Evolutionary conservation across 1,140 invertebrate genomes (phyloP).

Genomic region (Vanessa atalanta): DNA sequence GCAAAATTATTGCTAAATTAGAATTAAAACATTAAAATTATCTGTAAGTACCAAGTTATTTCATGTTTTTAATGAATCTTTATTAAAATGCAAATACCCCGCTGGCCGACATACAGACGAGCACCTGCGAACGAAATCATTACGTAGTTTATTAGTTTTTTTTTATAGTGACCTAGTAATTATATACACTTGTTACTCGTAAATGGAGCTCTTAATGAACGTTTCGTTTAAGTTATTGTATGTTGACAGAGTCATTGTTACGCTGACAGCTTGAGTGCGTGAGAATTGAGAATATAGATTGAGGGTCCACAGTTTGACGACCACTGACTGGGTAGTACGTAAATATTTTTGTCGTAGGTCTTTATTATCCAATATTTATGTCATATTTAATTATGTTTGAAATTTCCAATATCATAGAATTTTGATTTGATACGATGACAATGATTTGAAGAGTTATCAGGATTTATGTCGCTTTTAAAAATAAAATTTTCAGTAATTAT

Average conservation of each 20-base stretch:
- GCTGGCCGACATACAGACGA: neutral
- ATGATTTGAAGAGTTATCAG: no score
- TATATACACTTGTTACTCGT: constrained; percentile 30
- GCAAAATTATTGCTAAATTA: no score
- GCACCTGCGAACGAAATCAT: constrained; percentile 8
- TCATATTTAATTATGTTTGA: no score
- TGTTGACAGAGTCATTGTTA: constrained; percentile 24
- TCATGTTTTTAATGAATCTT: constrained; percentile 6
- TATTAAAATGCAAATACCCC: constrained; percentile 7
- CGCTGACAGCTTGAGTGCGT: constrained; percentile 28
- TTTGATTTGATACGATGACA: no score
- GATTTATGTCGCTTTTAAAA: no score
- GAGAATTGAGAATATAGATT: constrained; percentile 22
- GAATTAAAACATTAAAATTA: no score
- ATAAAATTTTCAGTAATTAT: no score
- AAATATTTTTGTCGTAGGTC: neutral
- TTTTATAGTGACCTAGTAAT: constrained; percentile 12
- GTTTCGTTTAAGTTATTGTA: constrained; percentile 32
- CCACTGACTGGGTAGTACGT: neutral
- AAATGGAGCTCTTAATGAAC: constrained; percentile 7
- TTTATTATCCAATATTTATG: no score
- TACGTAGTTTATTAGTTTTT: constrained; percentile 8
- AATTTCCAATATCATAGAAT: no score
- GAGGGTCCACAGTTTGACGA: neutral
- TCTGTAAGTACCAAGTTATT: neutral